These are phyloP conservation scores for Saccopteryx leptura DNA, from an alignment of 2,113 vertebrate genomes.

Conservation along the genomic window DNA sequence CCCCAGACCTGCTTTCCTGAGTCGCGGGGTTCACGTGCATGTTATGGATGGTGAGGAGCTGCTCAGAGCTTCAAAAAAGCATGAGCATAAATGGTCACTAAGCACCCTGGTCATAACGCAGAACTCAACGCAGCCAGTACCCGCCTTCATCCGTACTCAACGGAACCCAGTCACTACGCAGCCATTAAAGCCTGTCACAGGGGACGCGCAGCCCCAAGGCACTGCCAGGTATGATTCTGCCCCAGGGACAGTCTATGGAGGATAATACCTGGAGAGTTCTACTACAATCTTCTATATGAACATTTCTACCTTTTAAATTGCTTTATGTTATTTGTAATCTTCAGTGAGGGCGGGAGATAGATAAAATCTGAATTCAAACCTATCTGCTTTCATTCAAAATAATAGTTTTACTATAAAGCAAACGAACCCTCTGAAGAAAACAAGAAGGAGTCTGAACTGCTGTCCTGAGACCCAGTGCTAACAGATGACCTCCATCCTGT, in stretches of 20 bases:
- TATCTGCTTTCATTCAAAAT: constrained; percentile 54
- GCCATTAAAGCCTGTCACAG: too few species aligned
- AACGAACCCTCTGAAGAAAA: constrained; percentile 6
- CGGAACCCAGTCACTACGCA: too few species aligned
- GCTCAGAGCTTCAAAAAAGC: neutral
- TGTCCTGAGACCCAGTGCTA: neutral
- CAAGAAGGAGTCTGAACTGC: constrained; percentile 6
- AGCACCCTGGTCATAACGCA: rapidly evolving
- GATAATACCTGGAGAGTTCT: constrained; percentile 13
- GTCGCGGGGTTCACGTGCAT: too few species aligned
- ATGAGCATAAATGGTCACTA: too few species aligned
- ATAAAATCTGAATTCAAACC: constrained; percentile 50
- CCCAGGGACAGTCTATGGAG: neutral
- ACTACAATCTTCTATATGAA: constrained; percentile 42
- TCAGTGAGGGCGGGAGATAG: constrained; percentile 1
- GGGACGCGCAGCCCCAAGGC: neutral
- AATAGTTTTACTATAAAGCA: constrained; percentile 29
- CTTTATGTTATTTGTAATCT: constrained; percentile 61
- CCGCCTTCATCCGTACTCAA: too few species aligned
- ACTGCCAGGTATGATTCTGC: neutral
- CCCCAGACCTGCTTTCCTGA: neutral
- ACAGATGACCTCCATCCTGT: neutral
- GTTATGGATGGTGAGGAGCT: neutral
- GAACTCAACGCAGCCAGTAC: neutral
- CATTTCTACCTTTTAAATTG: constrained; percentile 30